Percentiles rank a stretch among this genome's conserved stretches.
These are phyloP conservation scores for Astropecten irregularis DNA, from an alignment of 53 echinoderm and acorn worm species.

Conservation along the genomic window DNA sequence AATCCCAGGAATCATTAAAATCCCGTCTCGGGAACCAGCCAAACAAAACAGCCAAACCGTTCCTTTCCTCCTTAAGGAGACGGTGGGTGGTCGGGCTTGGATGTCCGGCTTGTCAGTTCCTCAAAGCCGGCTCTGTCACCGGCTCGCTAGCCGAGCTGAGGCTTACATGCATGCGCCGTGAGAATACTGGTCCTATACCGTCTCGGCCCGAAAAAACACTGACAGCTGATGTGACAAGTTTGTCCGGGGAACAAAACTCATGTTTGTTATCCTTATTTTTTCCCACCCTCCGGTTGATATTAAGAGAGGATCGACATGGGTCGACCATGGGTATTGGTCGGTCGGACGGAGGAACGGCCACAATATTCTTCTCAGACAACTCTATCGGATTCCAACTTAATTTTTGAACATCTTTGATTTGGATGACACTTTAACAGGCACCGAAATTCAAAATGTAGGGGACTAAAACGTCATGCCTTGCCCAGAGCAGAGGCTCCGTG, in stretches of 20 bases:
- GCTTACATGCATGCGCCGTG: not conserved
- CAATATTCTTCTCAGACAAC: too few relatives aligned
- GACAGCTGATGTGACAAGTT: too few relatives aligned
- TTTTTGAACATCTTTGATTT: too few relatives aligned
- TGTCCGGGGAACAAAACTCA: not conserved
- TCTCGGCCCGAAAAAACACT: too few relatives aligned
- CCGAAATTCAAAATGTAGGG: too few relatives aligned
- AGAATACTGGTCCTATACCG: too few relatives aligned
- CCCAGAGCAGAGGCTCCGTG: too few relatives aligned
- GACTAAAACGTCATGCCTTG: too few relatives aligned
- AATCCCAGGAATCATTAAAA: constrained; percentile 23
- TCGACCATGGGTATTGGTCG: too few relatives aligned
- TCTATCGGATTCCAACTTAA: too few relatives aligned
- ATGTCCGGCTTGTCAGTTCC: constrained; percentile 14
- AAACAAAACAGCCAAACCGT: not conserved
- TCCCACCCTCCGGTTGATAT: not conserved
- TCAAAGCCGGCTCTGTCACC: constrained; percentile 13
- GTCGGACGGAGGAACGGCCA: too few relatives aligned
- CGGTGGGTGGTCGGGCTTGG: constrained; percentile 46
- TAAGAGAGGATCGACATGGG: constrained; percentile 7
- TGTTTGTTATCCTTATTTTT: constrained; percentile 36
- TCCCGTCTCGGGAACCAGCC: not conserved
- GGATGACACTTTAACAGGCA: too few relatives aligned
- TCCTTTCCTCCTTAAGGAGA: not conserved
- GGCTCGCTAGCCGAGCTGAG: not conserved